phyloP scores from a whole-genome alignment of 2,888 invertebrate genomes.

The Morinoia aosen region DNA sequence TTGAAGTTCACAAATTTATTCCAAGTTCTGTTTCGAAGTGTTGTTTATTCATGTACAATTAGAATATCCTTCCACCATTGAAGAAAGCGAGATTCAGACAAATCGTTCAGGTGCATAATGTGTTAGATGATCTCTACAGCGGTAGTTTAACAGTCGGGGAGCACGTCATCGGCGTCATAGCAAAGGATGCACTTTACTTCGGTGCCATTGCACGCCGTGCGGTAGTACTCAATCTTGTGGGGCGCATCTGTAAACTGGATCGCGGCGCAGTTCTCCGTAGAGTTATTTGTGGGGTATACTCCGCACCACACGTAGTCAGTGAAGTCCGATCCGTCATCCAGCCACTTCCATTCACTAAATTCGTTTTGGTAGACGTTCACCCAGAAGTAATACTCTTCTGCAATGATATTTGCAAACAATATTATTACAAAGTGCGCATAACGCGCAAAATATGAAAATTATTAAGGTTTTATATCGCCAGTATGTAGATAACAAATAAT shows the following conservation, averaged over 20 bases:
- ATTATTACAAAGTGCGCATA: not conserved
- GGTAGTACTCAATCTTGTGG: not conserved
- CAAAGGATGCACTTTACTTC: not conserved
- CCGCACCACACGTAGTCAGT: not conserved
- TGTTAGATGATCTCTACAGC: not conserved
- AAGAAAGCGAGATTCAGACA: too few relatives aligned
- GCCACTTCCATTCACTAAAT: not conserved
- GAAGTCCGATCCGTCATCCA: not conserved
- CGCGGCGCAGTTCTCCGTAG: not conserved
- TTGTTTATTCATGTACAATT: too few relatives aligned
- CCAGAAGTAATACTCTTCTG: not conserved
- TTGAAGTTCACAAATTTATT: too few relatives aligned
- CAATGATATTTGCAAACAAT: not conserved
- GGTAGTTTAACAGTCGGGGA: not conserved
- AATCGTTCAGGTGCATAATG: too few relatives aligned
- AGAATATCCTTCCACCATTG: too few relatives aligned
- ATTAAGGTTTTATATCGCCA: not conserved
- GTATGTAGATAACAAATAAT: not conserved
- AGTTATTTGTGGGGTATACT: too few relatives aligned
- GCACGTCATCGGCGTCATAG: not conserved
- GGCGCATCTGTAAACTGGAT: not conserved
- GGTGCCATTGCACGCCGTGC: not conserved
- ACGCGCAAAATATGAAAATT: too few relatives aligned
- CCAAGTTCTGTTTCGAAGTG: too few relatives aligned
- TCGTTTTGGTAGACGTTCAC: not conserved